A percentile compares a stretch with the other conserved stretches of the same genome.
These are phyloP conservation scores for Saimiri boliviensis DNA, from an alignment of 2,113 vertebrate genomes.

Conservation along the genomic window DNA sequence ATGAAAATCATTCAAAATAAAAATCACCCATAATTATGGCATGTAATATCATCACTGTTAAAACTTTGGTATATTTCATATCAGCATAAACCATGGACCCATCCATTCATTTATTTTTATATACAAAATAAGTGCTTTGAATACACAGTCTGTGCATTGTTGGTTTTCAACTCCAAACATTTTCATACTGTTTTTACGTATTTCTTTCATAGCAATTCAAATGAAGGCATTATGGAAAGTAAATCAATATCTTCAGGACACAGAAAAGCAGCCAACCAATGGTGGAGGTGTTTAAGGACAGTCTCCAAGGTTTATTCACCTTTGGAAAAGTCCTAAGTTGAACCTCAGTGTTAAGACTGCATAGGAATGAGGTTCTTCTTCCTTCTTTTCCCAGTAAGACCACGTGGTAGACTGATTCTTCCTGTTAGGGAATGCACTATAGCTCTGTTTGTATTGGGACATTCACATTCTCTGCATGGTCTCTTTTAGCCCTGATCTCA, in stretches of 20 bases:
- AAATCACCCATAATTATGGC: background rate
- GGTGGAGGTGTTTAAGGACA: background rate
- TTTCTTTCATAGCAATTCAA: background rate
- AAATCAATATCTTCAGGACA: background rate
- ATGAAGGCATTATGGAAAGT: background rate
- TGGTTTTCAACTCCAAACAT: background rate
- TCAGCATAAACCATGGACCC: background rate
- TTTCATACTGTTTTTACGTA: background rate
- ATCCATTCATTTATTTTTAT: background rate
- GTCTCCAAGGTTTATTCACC: background rate
- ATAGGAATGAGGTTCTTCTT: background rate
- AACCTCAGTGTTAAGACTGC: background rate
- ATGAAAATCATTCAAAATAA: background rate
- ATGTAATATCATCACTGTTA: background rate
- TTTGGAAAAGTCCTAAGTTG: background rate
- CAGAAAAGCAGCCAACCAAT: background rate
- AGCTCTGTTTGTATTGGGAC: background rate
- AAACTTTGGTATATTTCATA: background rate
- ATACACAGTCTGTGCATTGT: background rate
- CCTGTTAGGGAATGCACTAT: fast-evolving
- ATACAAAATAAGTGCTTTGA: background rate
- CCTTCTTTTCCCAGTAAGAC: background rate
- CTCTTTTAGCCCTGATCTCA: background rate
- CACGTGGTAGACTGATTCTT: background rate
- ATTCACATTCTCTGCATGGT: background rate